Conservation (phyloP, 1,140 invertebrate genomes). For the Macrostomum lignano region DNA sequence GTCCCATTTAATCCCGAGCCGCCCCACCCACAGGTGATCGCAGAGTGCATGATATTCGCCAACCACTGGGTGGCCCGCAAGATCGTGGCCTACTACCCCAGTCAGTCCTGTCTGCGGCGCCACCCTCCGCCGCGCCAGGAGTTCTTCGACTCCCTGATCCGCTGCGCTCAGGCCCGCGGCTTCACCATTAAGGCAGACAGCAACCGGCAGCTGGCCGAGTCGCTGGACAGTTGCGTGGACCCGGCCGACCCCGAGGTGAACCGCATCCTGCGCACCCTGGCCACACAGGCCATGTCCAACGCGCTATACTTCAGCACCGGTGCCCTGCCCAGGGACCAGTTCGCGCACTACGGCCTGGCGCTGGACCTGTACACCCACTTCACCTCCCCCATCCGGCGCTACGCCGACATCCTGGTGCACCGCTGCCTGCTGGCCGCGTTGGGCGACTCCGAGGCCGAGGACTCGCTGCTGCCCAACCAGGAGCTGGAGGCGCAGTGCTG, state of each 20-base stretch:
- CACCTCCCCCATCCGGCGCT: conserved; percentile 70
- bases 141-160: conserved; percentile 26
- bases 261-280: conserved; percentile 62
- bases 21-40: conserved; percentile 14
- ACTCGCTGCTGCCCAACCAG: no score
- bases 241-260: conserved; percentile 25
- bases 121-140: conserved; percentile 24
- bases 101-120: conserved; percentile 19
- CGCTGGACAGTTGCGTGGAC: conserved; percentile 21
- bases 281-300: conserved; percentile 90
- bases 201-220: conserved; percentile 24
- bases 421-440: conserved; percentile 28
- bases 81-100: conserved; percentile 19
- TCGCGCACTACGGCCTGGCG: conserved; percentile 51
- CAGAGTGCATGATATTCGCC: conserved; percentile 31
- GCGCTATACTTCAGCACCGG: conserved; percentile 27
- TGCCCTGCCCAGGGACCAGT: conserved; percentile 8
- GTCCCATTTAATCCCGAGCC: not conserved
- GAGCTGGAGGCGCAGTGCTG: not conserved
- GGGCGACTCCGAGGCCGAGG: no score
- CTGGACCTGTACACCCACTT: conserved; percentile 73
- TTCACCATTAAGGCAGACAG: conserved; percentile 20
- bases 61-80: conserved; percentile 29
- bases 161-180: conserved; percentile 21
- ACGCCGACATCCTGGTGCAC: conserved; percentile 69